Base-by-base conservation (phyloP, 2,888 invertebrate species). In the Megamerina dolium region DNA sequence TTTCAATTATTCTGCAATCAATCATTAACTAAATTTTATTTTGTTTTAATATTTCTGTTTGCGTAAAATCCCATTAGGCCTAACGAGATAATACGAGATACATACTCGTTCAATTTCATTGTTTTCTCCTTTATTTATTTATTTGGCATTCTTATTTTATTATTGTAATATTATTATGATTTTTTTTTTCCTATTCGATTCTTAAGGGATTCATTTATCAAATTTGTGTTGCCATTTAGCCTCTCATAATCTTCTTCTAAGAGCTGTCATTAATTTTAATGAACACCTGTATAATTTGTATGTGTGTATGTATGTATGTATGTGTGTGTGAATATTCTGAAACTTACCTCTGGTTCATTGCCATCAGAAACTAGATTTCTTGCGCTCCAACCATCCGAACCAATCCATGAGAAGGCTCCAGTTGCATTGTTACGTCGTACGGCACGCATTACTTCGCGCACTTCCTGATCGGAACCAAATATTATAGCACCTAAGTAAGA, bases 391-490 rank as follows among this genome's bases (percentile, higher is more conserved):
- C 95, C 95, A 61, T 95, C 95, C 21, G 91, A 92, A 0, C 95
- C 95, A 29, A 95, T 92, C 94, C 94, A 95, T 43, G 90, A 87
- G 74, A 95, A 96, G 40, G 82, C 78, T 5, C 87, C 87, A 0
- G 93, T 92, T 9, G 89, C 89, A 63, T 92, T 91, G 49, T 81
- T 81, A 4, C 93, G 77, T 45, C 87, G 79, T 0, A 94, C 90
- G 0, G 95, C 95, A 35, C 86, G 76, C 95, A 96, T 96, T 46
- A 96, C 83, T 27, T 90, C 92, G 0, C 93, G 91, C 8, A 95
- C 95, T 75, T 95, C 95, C 74, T 95, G 95, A 72, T 95, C 95
- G 0, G 93, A 94, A 0, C 89, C 95, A 69, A 92, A 95, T 57
- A 95, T 87, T 48, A 95, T 93, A 39, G 90, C 92, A 41, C 94